Percentiles rank a stretch among this genome's conserved stretches.
Evolutionary conservation across 2,888 invertebrate species (phyloP).

Genomic region (Pardosa pseudoannulata): DNA sequence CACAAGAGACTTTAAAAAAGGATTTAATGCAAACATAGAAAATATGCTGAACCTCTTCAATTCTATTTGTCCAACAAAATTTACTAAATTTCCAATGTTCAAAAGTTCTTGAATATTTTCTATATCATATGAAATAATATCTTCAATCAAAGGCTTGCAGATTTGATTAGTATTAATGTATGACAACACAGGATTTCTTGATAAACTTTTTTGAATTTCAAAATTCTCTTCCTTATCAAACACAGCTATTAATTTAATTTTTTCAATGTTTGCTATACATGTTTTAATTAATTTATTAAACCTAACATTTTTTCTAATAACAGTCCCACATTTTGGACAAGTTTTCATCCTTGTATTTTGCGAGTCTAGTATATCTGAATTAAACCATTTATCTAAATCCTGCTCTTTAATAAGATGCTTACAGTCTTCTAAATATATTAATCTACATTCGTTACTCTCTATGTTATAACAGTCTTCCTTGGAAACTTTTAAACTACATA

Average conservation of each 20-base stretch:
- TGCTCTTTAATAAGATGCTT: constrained; percentile 77
- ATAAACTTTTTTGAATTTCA: constrained; percentile 11
- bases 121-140: constrained; percentile 9
- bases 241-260: constrained; percentile 76
- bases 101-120: constrained; percentile 30
- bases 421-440: constrained; percentile 76
- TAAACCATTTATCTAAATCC: constrained; percentile 59
- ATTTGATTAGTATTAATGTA: not conserved
- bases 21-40: not conserved
- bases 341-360: constrained; percentile 52
- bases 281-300: constrained; percentile 80
- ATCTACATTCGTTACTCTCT: constrained; percentile 66
- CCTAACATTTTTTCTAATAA: constrained; percentile 81
- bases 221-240: constrained; percentile 68
- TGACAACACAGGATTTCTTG: not conserved
- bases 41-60: not conserved
- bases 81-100: constrained; percentile 42
- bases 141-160: not conserved
- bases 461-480: constrained; percentile 74
- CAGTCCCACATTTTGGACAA: constrained; percentile 74
- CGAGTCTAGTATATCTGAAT: not conserved
- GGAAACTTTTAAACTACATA: constrained; percentile 79
- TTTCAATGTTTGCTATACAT: constrained; percentile 77
- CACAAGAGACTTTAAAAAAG: not conserved
- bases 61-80: constrained; percentile 80